Conservation (phyloP, 2,113 vertebrate species). For the Tricholaema leucomelas region DNA sequence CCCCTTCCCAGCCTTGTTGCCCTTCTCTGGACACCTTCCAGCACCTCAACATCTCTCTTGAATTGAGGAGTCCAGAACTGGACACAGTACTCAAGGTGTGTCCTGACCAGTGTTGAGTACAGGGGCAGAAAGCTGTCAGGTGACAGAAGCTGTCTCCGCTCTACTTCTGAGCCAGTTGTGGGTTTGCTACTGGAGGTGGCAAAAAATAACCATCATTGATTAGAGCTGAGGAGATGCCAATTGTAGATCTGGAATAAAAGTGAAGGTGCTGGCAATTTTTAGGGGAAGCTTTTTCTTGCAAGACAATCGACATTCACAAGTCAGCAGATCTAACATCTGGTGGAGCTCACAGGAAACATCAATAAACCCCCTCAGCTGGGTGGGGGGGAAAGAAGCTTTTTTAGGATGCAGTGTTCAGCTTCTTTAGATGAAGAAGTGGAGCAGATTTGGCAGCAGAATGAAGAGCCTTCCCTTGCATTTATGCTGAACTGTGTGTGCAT, state of each 20-base stretch:
- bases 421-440: neutral
- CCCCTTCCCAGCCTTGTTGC: too few species aligned
- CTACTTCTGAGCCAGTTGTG: conserved; percentile 4
- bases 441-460: neutral
- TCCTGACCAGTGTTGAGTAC: too few species aligned
- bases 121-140: too few species aligned
- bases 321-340: neutral
- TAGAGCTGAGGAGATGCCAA: conserved; percentile 12
- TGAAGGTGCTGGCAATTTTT: neutral
- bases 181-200: conserved; percentile 18
- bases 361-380: neutral
- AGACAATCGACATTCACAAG: neutral
- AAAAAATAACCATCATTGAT: conserved; percentile 37
- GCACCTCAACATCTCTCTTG: too few species aligned
- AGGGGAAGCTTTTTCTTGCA: neutral
- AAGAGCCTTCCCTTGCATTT: neutral
- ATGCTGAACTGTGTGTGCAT: neutral
- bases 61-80: too few species aligned
- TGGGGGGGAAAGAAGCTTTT: neutral
- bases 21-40: too few species aligned
- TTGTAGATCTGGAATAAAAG: conserved; percentile 39
- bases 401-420: neutral
- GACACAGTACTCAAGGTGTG: too few species aligned
- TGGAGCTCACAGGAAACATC: neutral
- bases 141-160: conserved; percentile 1